Percentiles rank a stretch among this genome's conserved stretches.
phyloP scores from a whole-genome alignment of 64 coral and sea anemone species.

The Montipora efflorescens region DNA sequence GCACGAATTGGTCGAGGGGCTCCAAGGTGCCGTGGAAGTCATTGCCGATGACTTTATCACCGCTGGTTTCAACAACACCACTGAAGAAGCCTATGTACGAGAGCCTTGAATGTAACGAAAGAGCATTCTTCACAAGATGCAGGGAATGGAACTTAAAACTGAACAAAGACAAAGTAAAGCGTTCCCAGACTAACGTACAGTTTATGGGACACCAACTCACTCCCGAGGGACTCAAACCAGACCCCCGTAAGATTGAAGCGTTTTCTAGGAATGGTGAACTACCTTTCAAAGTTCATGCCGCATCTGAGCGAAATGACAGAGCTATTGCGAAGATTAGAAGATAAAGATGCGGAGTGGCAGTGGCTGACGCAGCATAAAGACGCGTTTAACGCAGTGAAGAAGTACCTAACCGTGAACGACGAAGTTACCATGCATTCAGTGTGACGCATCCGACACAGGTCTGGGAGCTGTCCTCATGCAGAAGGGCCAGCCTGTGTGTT shows the following conservation, averaged over 20 bases:
- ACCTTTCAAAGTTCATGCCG: neutral
- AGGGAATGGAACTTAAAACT: constrained; percentile 5
- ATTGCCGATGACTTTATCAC: neutral
- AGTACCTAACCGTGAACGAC: neutral
- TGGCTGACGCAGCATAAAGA: neutral
- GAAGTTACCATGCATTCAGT: constrained; percentile 36
- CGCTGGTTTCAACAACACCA: neutral
- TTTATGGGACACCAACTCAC: constrained; percentile 6
- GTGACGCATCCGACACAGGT: constrained; percentile 23
- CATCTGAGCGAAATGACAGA: constrained; percentile 4
- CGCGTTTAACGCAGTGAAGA: constrained; percentile 13
- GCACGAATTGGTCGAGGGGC: neutral
- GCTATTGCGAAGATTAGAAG: neutral
- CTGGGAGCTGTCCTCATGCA: constrained; percentile 10
- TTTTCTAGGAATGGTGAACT: constrained; percentile 22
- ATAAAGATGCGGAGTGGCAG: neutral
- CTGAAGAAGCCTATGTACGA: neutral
- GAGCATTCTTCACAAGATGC: constrained; percentile 1
- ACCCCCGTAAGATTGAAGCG: neutral
- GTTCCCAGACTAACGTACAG: neutral
- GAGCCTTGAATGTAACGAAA: neutral
- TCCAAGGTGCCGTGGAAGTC: constrained; percentile 17
- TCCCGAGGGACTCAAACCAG: neutral
- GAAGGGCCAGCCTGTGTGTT: neutral
- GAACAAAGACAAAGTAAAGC: neutral